These are phyloP conservation scores for Gnathonemus echidnorhynchus DNA, from an alignment of 2,113 vertebrate genomes.

Conservation along the genomic window DNA sequence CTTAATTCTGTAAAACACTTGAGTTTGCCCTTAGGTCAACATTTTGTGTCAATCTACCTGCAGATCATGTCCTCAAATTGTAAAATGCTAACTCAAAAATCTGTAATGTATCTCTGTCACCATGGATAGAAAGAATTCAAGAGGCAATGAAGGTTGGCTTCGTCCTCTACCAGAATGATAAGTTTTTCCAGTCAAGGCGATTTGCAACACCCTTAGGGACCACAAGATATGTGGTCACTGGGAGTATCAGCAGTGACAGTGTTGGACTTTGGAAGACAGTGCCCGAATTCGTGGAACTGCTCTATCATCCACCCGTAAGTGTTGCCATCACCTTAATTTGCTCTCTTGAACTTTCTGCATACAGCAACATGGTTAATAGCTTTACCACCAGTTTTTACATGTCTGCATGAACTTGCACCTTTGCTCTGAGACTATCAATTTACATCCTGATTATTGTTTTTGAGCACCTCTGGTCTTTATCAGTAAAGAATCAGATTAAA, in stretches of 20 bases:
- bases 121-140: not conserved
- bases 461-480: not conserved
- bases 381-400: not conserved
- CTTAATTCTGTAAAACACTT: not conserved
- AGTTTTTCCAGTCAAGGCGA: constrained; percentile 17
- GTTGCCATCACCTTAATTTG: not conserved
- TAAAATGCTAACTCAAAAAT: not conserved
- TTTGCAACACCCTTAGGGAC: not conserved
- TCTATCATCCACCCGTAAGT: constrained; percentile 5
- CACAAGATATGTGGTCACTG: constrained; percentile 19
- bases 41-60: not conserved
- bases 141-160: constrained; percentile 7
- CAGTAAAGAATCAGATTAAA: not conserved
- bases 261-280: not conserved
- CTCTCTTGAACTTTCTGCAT: not conserved
- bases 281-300: constrained; percentile 5
- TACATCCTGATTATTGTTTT: not conserved
- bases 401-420: not conserved
- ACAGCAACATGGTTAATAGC: not conserved
- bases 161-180: constrained; percentile 25
- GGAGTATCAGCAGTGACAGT: not conserved
- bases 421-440: not conserved
- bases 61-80: not conserved
- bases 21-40: not conserved
- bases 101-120: not conserved